Base-by-base conservation (phyloP, 2,888 invertebrate genomes). In the Xanthia togata region DNA sequence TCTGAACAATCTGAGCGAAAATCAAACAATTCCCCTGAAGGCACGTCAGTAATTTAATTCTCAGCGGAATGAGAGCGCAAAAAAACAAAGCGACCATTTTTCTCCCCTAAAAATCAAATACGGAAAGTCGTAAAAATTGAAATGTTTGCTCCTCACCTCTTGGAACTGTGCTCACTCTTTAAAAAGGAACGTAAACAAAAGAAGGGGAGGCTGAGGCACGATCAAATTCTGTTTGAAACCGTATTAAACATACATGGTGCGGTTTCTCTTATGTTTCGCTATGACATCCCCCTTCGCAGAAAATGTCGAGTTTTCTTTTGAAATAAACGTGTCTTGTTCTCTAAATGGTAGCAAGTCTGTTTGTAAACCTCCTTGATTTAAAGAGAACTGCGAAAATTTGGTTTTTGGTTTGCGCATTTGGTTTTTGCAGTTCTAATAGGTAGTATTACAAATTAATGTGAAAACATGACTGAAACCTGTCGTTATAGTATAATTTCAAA, bases 181-280 rank as follows among this genome's bases (percentile, higher is more conserved):
- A 69, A 76, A 72, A 47, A 83, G 71, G 47, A 73, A 69, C 71
- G 86, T 83, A 86, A 86, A 86, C 76, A 83, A 72, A 75, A 47
- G 64, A 68, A 23, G 26, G 71, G 71, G 50, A 60, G 72, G 35
- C 65, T 59, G 62, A n/a, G 67, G 35, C 60, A 57, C 87, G 87
- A 79, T 86, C 78, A 80, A 79, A 78, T 83, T 86, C 78, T 73
- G 71, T 86, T 81, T 73, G 85, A 86, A 81, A 81, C 57, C 64
- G 67, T 86, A 86, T 76, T 79, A 77, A 76, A 71, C 79, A 86
- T 80, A 83, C 75, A 77, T 73, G 68, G 70, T 26, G 65, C 17
- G 26, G 67, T 62, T 47, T 26, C 12, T 60, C 77, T 70, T 78
- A 77, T 60, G 73, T 69, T 69, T 55, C 63, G 4, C 71, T 60